A percentile compares a stretch with the other conserved stretches of the same genome.
Conservation (phyloP, 2,797 vertebrate species). For the Apogon hyalosoma region DNA sequence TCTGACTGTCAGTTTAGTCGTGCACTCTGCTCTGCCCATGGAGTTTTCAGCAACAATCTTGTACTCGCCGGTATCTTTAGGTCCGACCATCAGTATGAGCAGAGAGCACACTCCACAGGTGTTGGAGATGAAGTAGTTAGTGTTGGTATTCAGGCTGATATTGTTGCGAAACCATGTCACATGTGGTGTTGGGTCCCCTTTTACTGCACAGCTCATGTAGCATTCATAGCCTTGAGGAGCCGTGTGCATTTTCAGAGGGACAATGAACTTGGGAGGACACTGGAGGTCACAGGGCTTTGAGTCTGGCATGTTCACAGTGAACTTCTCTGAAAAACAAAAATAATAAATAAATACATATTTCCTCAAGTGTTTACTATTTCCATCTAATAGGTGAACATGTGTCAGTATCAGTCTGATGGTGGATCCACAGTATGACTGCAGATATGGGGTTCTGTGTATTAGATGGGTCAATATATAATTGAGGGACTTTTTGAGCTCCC, state of each 20-base stretch:
- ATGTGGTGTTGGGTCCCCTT: slow-evolving; percentile 86
- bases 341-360: no score
- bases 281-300: slow-evolving; percentile 81
- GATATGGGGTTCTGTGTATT: not conserved
- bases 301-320: slow-evolving; percentile 73
- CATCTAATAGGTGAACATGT: not conserved
- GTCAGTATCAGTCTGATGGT: not conserved
- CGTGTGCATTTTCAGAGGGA: slow-evolving; percentile 87
- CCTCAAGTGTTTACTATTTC: no score
- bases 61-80: slow-evolving; percentile 89
- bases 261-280: slow-evolving; percentile 87
- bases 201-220: slow-evolving; percentile 92
- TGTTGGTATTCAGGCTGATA: slow-evolving; percentile 87
- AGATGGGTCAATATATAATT: no score
- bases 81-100: slow-evolving; percentile 85
- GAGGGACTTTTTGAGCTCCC: no score
- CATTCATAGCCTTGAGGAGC: slow-evolving; percentile 91
- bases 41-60: slow-evolving; percentile 86
- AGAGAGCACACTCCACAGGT: slow-evolving; percentile 93
- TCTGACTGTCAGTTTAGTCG: slow-evolving; percentile 88
- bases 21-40: slow-evolving; percentile 84
- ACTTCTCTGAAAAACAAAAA: slow-evolving; percentile 80
- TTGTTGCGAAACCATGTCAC: slow-evolving; percentile 91
- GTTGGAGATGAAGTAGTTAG: slow-evolving; percentile 87
- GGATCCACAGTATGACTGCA: no score